phyloP scores from a whole-genome alignment of 2,797 vertebrate genomes.

The Sebastiscus tertius region DNA sequence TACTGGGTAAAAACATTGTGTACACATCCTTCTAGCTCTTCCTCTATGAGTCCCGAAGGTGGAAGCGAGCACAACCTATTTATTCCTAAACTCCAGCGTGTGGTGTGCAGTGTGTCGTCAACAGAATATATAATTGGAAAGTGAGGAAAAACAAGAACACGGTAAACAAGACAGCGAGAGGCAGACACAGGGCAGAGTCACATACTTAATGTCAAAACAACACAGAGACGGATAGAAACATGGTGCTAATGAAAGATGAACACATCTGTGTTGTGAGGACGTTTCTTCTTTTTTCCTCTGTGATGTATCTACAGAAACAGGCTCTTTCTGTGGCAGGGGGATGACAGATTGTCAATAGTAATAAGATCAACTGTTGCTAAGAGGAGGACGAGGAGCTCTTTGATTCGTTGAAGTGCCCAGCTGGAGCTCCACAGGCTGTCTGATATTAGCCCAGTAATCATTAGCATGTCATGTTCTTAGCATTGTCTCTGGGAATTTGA shows the following conservation, averaged over 20 bases:
- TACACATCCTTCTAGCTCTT: background rate
- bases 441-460: background rate
- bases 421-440: slow-evolving; percentile 16
- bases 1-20: background rate
- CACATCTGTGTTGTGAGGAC: slow-evolving; percentile 38
- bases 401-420: slow-evolving; percentile 6
- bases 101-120: background rate
- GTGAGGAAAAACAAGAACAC: slow-evolving; percentile 1
- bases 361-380: slow-evolving; percentile 44
- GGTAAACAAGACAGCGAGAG: slow-evolving; percentile 6
- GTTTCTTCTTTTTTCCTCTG: slow-evolving; percentile 1
- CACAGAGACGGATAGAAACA: background rate
- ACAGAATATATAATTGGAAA: slow-evolving; percentile 9
- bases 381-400: slow-evolving; percentile 11
- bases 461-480: background rate
- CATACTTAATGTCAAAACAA: slow-evolving; percentile 33
- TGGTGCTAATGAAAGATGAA: slow-evolving; percentile 60
- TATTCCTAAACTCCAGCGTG: background rate
- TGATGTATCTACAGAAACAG: slow-evolving; percentile 39
- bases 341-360: slow-evolving; percentile 68
- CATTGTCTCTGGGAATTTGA: background rate
- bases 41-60: background rate
- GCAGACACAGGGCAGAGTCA: background rate
- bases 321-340: slow-evolving; percentile 24
- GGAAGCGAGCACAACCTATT: background rate